phyloP scores from a whole-genome alignment of 2,888 invertebrate species.

The Silvanus unidentatus region DNA sequence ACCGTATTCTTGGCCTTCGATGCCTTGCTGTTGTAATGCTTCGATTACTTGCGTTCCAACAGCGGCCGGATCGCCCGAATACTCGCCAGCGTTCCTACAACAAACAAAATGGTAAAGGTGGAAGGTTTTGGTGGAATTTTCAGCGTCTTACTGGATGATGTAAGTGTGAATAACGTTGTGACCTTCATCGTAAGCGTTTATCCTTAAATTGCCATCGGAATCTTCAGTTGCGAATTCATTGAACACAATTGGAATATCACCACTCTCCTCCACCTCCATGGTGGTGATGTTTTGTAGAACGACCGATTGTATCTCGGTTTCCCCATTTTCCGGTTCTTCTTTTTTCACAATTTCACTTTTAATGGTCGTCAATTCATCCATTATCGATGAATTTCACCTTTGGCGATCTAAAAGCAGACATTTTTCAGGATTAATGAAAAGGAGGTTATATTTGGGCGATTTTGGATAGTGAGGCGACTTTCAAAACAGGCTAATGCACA shows the following conservation, averaged over 20 bases:
- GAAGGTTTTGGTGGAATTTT: neutral
- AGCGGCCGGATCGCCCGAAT: constrained; percentile 9
- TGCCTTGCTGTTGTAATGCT: neutral
- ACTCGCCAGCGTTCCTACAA: constrained; percentile 19
- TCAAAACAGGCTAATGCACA: constrained; percentile 18
- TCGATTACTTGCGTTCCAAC: neutral
- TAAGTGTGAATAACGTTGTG: constrained; percentile 21
- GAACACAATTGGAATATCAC: constrained; percentile 26
- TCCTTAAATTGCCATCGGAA: constrained; percentile 32
- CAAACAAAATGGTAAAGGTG: neutral
- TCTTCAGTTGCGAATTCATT: constrained; percentile 25
- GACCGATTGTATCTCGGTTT: constrained; percentile 21
- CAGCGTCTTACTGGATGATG: constrained; percentile 13
- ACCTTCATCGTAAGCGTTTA: constrained; percentile 25
- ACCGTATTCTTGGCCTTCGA: constrained; percentile 9
- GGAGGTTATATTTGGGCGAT: too few relatives aligned
- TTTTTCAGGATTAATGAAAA: too few relatives aligned
- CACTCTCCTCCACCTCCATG: constrained; percentile 10
- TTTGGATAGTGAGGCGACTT: constrained; percentile 11
- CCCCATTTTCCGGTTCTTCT: constrained; percentile 11
- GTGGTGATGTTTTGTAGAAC: constrained; percentile 28
- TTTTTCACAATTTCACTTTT: constrained; percentile 14
- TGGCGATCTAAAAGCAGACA: neutral
- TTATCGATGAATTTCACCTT: neutral
- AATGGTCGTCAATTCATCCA: constrained; percentile 10